Percentiles rank a stretch among this genome's conserved stretches.
Conservation (phyloP, 92 coral and sea anemone species). For the Ricordea florida region DNA sequence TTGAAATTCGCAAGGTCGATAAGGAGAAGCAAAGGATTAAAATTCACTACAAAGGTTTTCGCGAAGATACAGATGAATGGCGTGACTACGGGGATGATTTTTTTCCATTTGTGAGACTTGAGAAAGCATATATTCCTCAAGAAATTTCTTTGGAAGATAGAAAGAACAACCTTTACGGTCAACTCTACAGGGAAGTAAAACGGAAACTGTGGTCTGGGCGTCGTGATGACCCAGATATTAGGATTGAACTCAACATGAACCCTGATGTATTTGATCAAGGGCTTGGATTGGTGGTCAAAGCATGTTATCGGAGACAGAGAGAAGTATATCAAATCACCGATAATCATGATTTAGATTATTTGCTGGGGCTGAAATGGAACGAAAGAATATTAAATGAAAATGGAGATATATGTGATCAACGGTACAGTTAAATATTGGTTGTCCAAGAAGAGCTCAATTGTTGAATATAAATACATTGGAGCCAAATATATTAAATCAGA, state of each 20-base stretch:
- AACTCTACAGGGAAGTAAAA: constrained; percentile 20
- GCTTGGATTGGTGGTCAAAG: background rate
- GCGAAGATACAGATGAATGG: background rate
- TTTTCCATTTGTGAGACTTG: constrained; percentile 26
- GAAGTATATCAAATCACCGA: background rate
- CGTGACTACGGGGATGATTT: background rate
- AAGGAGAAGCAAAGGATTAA: constrained; percentile 6
- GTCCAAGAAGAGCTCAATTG: constrained; percentile 19
- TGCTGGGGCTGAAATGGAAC: constrained; percentile 56
- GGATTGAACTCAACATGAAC: constrained; percentile 37
- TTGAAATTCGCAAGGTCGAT: constrained; percentile 15
- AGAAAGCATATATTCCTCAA: constrained; percentile 3
- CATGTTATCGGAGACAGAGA: background rate
- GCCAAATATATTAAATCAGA: constrained; percentile 26
- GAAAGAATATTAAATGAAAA: constrained; percentile 38
- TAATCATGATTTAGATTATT: background rate
- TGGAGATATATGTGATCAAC: constrained; percentile 39
- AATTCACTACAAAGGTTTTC: constrained; percentile 26
- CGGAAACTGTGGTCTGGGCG: constrained; percentile 35
- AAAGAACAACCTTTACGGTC: constrained; percentile 15
- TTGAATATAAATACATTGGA: constrained; percentile 53
- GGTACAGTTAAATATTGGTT: constrained; percentile 56
- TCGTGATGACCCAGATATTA: constrained; percentile 35
- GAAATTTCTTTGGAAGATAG: constrained; percentile 24
- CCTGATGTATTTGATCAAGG: background rate